These are phyloP conservation scores for Plagiodera versicolora DNA, from an alignment of 2,888 invertebrate species.

Conservation along the genomic window DNA sequence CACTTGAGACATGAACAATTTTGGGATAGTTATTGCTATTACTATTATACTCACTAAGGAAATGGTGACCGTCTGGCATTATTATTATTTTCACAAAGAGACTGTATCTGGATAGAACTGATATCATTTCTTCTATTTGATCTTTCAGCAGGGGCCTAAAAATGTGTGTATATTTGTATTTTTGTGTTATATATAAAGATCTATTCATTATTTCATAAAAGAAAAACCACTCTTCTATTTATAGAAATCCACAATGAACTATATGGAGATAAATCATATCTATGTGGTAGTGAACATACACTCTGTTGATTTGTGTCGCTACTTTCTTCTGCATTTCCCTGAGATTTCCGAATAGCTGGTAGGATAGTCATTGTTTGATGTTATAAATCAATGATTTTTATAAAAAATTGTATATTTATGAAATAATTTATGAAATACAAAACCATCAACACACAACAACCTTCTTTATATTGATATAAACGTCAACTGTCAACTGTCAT, in stretches of 20 bases:
- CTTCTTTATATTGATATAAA: background rate
- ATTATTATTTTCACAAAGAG: conserved; percentile 38
- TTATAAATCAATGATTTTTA: conserved; percentile 4
- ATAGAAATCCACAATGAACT: conserved; percentile 30
- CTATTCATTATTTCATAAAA: background rate
- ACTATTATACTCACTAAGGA: conserved; percentile 41
- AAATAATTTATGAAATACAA: conserved; percentile 4
- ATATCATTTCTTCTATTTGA: conserved; percentile 49
- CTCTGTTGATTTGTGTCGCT: conserved; percentile 48
- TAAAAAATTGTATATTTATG: background rate
- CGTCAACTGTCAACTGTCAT: background rate
- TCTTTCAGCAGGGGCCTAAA: conserved; percentile 48
- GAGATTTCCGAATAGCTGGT: conserved; percentile 50
- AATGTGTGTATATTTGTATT: conserved; percentile 21
- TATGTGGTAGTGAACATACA: conserved; percentile 42
- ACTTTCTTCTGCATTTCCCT: conserved; percentile 47
- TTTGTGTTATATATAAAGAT: conserved; percentile 12
- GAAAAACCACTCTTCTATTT: conserved; percentile 25
- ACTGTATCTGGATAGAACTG: conserved; percentile 41
- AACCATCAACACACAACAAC: conserved; percentile 7
- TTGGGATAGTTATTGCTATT: too few relatives aligned
- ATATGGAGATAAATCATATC: conserved; percentile 11
- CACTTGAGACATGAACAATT: background rate
- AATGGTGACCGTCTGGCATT: conserved; percentile 43
- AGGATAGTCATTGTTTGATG: conserved; percentile 51